Conservation (phyloP, 2,888 invertebrate species). For the Plebejus anna region DNA sequence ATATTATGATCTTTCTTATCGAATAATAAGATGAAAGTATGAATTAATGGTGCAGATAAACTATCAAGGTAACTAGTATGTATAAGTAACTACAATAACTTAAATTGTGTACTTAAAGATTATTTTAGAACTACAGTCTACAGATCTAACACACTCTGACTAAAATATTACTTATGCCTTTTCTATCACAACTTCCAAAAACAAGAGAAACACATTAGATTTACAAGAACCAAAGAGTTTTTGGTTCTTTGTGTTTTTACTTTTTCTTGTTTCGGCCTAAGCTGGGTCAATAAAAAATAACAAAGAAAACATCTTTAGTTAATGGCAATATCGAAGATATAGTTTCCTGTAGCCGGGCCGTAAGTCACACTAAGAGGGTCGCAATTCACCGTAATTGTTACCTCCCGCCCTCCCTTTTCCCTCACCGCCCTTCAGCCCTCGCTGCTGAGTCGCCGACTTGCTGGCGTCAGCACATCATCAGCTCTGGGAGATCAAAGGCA, state of each 20-base stretch:
- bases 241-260: too few species aligned
- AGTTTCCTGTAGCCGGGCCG: not conserved
- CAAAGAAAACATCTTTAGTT: not conserved
- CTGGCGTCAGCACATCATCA: not conserved
- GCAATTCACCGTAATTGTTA: conserved; percentile 1
- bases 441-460: not conserved
- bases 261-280: not conserved
- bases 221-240: too few species aligned
- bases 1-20: too few species aligned
- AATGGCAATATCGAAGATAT: conserved; percentile 7
- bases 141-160: too few species aligned
- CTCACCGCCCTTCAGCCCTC: not conserved
- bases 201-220: too few species aligned
- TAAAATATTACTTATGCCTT: not conserved
- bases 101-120: too few species aligned
- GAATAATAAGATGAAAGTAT: too few species aligned
- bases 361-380: conserved; percentile 5
- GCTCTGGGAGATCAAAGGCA: not conserved
- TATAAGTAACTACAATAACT: too few species aligned
- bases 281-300: not conserved
- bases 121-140: too few species aligned
- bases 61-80: too few species aligned
- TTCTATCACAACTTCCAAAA: not conserved
- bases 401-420: not conserved
- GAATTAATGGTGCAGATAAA: too few species aligned